Percentiles rank a stretch among this genome's conserved stretches.
Evolutionary conservation across 2,113 vertebrate species (phyloP).

Genomic region (Psittacula cyanocephala): DNA sequence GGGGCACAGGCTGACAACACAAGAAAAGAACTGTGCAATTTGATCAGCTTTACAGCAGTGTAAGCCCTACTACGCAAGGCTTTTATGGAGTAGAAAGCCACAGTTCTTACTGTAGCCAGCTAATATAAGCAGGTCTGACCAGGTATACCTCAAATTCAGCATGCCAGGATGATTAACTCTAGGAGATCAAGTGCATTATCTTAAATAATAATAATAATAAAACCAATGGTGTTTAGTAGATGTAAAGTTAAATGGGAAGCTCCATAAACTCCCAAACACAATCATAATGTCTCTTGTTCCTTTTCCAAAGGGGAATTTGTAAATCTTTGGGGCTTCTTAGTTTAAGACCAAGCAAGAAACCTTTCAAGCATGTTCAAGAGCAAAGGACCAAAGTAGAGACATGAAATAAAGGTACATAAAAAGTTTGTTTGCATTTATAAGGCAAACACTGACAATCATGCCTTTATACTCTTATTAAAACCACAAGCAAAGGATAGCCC

Average conservation of each 20-base stretch:
- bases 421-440: neutral
- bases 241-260: neutral
- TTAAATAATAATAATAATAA: neutral
- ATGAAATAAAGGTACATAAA: neutral
- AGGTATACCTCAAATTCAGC: neutral
- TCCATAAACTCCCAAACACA: neutral
- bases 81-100: neutral
- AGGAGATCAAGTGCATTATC: neutral
- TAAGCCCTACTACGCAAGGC: neutral
- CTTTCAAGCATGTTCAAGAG: neutral
- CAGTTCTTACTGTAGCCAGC: neutral
- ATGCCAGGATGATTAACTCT: neutral
- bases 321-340: neutral
- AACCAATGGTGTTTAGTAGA: neutral
- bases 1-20: neutral
- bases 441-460: neutral
- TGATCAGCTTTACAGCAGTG: neutral
- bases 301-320: neutral
- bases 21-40: neutral
- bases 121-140: neutral
- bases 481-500: neutral
- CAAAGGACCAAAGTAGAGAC: neutral
- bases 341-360: neutral
- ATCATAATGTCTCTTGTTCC: neutral
- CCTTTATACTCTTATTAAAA: neutral